Percentiles rank a stretch among this genome's conserved stretches.
Evolutionary conservation across 2,113 vertebrate genomes (phyloP).

Genomic region (Cololabis saira): DNA sequence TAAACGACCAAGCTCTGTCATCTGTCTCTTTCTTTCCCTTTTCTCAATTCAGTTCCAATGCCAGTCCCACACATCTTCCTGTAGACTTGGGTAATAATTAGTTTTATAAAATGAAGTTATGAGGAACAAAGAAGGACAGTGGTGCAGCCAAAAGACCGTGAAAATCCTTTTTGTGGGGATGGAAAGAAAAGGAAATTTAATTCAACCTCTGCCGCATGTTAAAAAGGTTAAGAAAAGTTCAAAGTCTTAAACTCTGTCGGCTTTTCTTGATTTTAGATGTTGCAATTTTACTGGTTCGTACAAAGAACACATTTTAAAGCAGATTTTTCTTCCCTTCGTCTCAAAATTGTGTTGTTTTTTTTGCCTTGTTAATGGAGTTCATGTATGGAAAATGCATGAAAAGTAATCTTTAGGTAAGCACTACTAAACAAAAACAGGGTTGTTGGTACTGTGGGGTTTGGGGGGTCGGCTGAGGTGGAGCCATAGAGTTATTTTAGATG

Average conservation of each 20-base stretch:
- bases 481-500: too few relatives aligned
- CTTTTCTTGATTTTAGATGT: constrained; percentile 26
- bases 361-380: not conserved
- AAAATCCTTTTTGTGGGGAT: constrained; percentile 55
- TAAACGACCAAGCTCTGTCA: constrained; percentile 55
- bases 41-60: constrained; percentile 24
- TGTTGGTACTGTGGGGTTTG: too few relatives aligned
- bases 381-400: not conserved
- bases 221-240: constrained; percentile 55
- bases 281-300: constrained; percentile 23
- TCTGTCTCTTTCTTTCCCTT: constrained; percentile 42
- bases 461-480: too few relatives aligned
- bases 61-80: constrained; percentile 51
- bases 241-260: not conserved
- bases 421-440: too few relatives aligned
- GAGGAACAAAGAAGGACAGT: constrained; percentile 41
- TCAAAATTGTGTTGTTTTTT: not conserved
- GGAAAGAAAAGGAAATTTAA: constrained; percentile 47
- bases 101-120: constrained; percentile 59
- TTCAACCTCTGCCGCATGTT: constrained; percentile 42
- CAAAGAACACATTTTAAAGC: not conserved
- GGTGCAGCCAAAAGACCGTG: constrained; percentile 49
- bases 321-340: too few relatives aligned
- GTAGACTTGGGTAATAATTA: constrained; percentile 65
- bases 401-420: not conserved